phyloP scores from a whole-genome alignment of 1,140 invertebrate species.

The Panagrolaimus sp. region DNA sequence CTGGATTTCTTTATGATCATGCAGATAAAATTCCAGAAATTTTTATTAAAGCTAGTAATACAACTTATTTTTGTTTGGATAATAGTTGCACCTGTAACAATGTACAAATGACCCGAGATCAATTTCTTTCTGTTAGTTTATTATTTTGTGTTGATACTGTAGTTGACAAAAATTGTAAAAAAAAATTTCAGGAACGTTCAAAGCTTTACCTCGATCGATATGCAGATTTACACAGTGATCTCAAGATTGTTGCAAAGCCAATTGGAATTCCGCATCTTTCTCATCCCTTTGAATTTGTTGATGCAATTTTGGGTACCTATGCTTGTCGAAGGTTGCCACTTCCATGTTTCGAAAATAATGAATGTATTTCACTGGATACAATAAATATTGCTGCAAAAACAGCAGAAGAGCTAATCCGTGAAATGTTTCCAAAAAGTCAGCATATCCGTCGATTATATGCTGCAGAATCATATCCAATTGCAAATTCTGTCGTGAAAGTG shows the following conservation, averaged over 20 bases:
- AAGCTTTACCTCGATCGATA: constrained; percentile 16
- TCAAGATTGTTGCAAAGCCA: constrained; percentile 17
- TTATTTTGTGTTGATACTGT: neutral
- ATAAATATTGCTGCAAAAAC: constrained; percentile 12
- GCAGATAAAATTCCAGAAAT: constrained; percentile 15
- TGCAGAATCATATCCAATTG: constrained; percentile 28
- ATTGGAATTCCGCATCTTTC: constrained; percentile 27
- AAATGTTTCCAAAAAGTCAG: constrained; percentile 20
- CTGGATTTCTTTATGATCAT: constrained; percentile 28
- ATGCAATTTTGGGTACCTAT: constrained; percentile 26
- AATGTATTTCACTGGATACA: constrained; percentile 32
- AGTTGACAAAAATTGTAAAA: neutral
- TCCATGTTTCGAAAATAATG: constrained; percentile 25
- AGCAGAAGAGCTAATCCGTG: neutral
- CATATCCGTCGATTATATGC: constrained; percentile 25
- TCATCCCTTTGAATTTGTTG: constrained; percentile 33
- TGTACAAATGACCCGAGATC: neutral
- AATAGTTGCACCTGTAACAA: constrained; percentile 22
- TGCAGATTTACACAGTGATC: constrained; percentile 1
- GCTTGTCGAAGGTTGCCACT: constrained; percentile 27
- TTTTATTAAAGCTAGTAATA: constrained; percentile 21
- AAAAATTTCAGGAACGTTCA: constrained; percentile 23
- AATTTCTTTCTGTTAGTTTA: constrained; percentile 13
- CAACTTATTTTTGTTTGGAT: constrained; percentile 31
- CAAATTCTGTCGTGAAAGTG: constrained; percentile 20